Evolutionary conservation across 2,113 vertebrate species (phyloP).

Genomic region (Brevimyrus niger): DNA sequence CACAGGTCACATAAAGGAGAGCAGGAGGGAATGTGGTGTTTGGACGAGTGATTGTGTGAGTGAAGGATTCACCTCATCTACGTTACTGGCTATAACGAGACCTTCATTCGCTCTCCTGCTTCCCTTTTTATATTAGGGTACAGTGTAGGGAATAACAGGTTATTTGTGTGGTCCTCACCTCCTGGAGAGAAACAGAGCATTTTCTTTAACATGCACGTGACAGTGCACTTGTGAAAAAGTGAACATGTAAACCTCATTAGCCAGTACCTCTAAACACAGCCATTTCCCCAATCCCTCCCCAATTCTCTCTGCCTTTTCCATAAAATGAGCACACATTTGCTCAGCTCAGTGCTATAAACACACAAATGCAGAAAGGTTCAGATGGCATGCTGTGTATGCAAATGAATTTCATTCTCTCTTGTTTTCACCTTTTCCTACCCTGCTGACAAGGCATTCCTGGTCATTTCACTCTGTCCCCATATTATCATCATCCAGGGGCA

Average conservation of each 20-base stretch:
- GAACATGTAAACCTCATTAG: slow-evolving; percentile 54
- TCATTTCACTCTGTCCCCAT: slow-evolving; percentile 38
- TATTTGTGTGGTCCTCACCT: slow-evolving; percentile 76
- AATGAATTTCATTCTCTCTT: slow-evolving; percentile 76
- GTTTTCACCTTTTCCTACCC: slow-evolving; percentile 72
- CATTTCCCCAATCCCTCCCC: slow-evolving; percentile 58
- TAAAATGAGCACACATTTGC: slow-evolving; percentile 82
- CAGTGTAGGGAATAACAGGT: slow-evolving; percentile 61
- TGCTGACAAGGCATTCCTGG: slow-evolving; percentile 53
- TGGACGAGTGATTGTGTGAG: slow-evolving; percentile 43
- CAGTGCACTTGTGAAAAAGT: slow-evolving; percentile 62
- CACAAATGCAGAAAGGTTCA: slow-evolving; percentile 85
- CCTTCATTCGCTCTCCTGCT: slow-evolving; percentile 54
- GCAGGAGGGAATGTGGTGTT: slow-evolving; percentile 30
- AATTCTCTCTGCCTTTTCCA: slow-evolving; percentile 27
- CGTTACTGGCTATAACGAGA: slow-evolving; percentile 98
- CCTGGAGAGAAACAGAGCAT: slow-evolving; percentile 67
- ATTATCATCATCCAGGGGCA: slow-evolving; percentile 54
- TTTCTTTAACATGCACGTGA: slow-evolving; percentile 81
- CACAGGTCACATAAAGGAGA: slow-evolving; percentile 77
- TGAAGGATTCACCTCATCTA: slow-evolving; percentile 84
- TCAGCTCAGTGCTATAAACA: slow-evolving; percentile 76
- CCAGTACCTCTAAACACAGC: slow-evolving; percentile 52
- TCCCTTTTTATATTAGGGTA: slow-evolving; percentile 44
- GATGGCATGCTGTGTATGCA: slow-evolving; percentile 89